Conservation (phyloP, 2,888 invertebrate genomes). For the Plusia festucae region DNA sequence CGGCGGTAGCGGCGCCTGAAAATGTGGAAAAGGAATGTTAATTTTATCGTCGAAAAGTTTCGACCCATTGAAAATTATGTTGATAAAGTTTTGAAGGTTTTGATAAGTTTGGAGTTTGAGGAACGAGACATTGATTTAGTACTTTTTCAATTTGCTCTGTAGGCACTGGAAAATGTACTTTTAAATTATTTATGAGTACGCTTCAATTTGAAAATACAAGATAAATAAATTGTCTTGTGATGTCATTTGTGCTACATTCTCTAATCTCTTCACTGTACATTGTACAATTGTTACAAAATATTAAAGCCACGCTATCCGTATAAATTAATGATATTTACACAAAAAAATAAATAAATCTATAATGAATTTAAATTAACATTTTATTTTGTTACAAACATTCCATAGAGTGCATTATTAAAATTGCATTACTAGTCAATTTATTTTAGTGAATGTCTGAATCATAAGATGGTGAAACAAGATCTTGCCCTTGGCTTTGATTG, state of each 20-base stretch:
- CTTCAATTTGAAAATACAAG: slow-evolving; percentile 10
- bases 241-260: too few relatives aligned
- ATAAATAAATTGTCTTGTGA: not conserved
- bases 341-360: too few relatives aligned
- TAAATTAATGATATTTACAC: too few relatives aligned
- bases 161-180: slow-evolving; percentile 19
- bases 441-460: slow-evolving; percentile 26
- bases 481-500: slow-evolving; percentile 32
- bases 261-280: too few relatives aligned
- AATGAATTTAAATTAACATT: not conserved
- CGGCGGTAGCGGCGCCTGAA: slow-evolving; percentile 83
- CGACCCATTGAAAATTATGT: slow-evolving; percentile 42
- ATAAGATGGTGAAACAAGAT: slow-evolving; percentile 8
- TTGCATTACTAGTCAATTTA: not conserved
- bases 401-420: not conserved
- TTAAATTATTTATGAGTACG: slow-evolving; percentile 26
- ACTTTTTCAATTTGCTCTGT: slow-evolving; percentile 44
- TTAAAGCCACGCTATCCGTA: too few relatives aligned
- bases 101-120: slow-evolving; percentile 45
- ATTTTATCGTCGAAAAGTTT: slow-evolving; percentile 39
- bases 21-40: slow-evolving; percentile 48
- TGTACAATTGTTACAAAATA: too few relatives aligned
- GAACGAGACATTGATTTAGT: slow-evolving; percentile 43
- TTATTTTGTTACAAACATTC: not conserved
- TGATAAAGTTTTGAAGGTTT: slow-evolving; percentile 37